Base-by-base conservation (phyloP, 2,113 vertebrate genomes). In the Actenoides hombroni region DNA sequence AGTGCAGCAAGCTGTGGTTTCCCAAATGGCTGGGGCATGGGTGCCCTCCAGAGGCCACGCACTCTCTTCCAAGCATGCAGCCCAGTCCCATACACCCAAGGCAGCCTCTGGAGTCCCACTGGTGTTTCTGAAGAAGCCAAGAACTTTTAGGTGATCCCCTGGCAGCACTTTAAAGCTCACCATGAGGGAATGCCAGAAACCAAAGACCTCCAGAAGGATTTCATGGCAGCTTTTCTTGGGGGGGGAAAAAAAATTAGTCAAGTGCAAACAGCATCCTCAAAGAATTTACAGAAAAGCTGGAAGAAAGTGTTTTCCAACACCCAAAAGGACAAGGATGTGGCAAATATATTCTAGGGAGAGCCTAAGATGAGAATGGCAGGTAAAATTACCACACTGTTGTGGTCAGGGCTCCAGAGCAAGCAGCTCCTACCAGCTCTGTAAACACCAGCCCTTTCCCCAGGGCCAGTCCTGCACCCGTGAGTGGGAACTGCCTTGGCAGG, bases 21-120 rank as follows among this genome's bases (percentile, higher is more conserved):
- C 63, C 78, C 1, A 1, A 23, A 69, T 84, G 67, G 42, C 87
- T 92, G 69, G 26, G 85, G 31, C 67, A 78, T 84, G 96, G 87
- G 94, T 97, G 98, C 97, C 98, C 98, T 97, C 98, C 97, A 95
- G 97, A 92, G 98, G 98, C 90, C 57, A 82, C n/a, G 82, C 0
- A 0, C 10, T 82, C 33, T 5, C 29, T 96, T 95, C 74, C 23
- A 37, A 80, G 51, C 78, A 37, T 71, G 86, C 81, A 84, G 77
- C 57, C 33, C 70, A n/a, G 37, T 4, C 25, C 57, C 0, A 1
- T 0, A 9, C 48, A 92, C 24, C 10, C 63, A 39, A 13, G 14
- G 48, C 48, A 63, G 35, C 31, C 17, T 9, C 86, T 69, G 25
- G 44, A 68, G 64, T 33, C 20, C 25, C 26, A 5, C 19, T 44